These are phyloP conservation scores for Oceanites oceanicus DNA, from an alignment of 2,113 vertebrate species.

Conservation along the genomic window DNA sequence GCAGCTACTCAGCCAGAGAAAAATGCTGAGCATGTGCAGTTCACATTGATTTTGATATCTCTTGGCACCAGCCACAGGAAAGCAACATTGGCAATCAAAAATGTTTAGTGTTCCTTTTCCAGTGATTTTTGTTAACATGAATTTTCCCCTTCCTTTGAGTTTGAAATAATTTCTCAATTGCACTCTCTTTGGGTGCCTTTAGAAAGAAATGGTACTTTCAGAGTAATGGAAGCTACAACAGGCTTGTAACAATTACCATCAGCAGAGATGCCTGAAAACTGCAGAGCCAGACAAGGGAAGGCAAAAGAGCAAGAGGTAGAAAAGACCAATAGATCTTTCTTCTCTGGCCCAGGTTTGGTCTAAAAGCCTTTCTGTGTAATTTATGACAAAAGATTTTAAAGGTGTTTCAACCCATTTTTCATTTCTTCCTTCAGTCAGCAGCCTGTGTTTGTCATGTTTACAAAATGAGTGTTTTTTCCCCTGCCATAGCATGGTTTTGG, in stretches of 20 bases:
- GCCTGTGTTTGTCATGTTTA: not conserved
- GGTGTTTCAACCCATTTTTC: not conserved
- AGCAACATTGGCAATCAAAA: not conserved
- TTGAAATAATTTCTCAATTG: slow-evolving; percentile 1
- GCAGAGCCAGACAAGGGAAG: not conserved
- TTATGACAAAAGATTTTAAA: not conserved
- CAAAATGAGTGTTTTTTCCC: not conserved
- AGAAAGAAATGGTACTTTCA: not conserved
- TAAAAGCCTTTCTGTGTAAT: not conserved
- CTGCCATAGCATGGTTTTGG: not conserved
- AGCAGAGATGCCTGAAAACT: not conserved
- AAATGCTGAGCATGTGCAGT: not conserved
- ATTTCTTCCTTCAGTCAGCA: not conserved
- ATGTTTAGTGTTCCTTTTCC: not conserved
- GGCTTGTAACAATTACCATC: not conserved
- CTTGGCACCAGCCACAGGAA: not conserved
- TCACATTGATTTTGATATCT: not conserved
- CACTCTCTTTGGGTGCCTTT: not conserved
- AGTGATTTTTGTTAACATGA: slow-evolving; percentile 2
- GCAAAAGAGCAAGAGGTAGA: not conserved
- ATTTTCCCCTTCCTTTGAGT: not conserved
- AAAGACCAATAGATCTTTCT: not conserved
- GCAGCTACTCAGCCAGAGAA: not conserved
- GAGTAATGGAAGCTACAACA: not conserved
- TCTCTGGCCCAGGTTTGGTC: not conserved